Evolutionary conservation across 1,140 invertebrate species (phyloP), one percentile per base, ranked within the genome.

Genomic region (Palaemon carinicauda): DNA sequence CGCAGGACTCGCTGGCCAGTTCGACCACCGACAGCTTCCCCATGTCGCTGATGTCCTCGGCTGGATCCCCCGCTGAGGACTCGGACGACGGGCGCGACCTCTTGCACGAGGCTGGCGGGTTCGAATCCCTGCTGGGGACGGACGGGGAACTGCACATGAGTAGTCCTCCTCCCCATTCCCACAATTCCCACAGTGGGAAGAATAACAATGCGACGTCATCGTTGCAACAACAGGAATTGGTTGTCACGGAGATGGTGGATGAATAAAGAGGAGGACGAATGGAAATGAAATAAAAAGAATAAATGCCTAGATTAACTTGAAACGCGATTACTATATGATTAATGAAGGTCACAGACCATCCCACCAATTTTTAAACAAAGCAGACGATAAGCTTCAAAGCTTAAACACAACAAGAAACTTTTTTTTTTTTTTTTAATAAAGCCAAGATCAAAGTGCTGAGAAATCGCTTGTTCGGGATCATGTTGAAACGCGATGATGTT

Each of bases 51-150:
- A 41, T 41, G 41, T 33, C 78, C 60, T 21, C 60, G 33, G 21
- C 27, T 10, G 21, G 69, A 50, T 31, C 78, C 41, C 41, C 41
- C 29, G 78, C 21, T 51, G 78, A 27, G 50, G 65, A 33, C 27
- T 4, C 33, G 24, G 73, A 33, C 27, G 31, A 41, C 33, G 27
- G n/a, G 73, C 73, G 73, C 12, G 73, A 41, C 50, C 24, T 27
- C 21, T 15, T 50, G 65, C 51, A 56, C 60, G 65, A 52, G 56
- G 78, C 21, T 4, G 84, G 84, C 1, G 78, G 84, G 24, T 87
- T 87, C 71, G 84, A 87, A 41, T 71, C 84, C 50, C 65, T 87
- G 41, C 53, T 87, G 65, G 69, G 73, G 1, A n/a, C 77, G 15
- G 84, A 87, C 77, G 51, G 60, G 17, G 84, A 87, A n/a, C 10